These are phyloP conservation scores for Elgaria multicarinata DNA, from an alignment of 2,113 vertebrate genomes.

Conservation along the genomic window DNA sequence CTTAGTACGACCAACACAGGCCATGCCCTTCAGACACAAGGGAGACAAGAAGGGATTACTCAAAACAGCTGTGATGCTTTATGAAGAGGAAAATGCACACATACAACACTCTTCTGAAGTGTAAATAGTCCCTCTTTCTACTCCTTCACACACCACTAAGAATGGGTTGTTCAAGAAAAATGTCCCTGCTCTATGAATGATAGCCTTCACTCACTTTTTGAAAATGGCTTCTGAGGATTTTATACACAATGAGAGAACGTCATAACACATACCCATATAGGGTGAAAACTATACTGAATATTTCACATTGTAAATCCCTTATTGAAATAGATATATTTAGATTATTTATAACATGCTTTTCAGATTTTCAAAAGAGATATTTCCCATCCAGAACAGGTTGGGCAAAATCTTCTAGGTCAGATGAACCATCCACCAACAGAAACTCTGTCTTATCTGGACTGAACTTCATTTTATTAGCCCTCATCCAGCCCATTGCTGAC, in stretches of 20 bases:
- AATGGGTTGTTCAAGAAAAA: not conserved
- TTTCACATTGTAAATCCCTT: not conserved
- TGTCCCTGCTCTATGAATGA: not conserved
- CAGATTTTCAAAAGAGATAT: not conserved
- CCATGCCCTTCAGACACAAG: conserved; percentile 89
- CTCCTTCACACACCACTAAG: not conserved
- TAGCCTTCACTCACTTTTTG: not conserved
- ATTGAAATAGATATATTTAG: not conserved
- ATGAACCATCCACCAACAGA: not conserved
- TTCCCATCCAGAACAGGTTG: not conserved
- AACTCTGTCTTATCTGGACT: not conserved
- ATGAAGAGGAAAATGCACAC: not conserved
- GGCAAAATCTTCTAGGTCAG: not conserved
- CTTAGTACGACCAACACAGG: conserved; percentile 97
- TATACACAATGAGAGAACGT: not conserved
- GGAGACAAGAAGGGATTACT: conserved; percentile 35
- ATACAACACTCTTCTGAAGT: not conserved
- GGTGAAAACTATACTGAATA: not conserved
- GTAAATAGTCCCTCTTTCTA: not conserved
- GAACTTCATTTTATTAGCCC: not conserved
- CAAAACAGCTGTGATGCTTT: not conserved
- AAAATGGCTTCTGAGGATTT: not conserved
- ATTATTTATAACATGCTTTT: not conserved
- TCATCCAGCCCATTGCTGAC: not conserved
- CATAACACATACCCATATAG: not conserved